These are phyloP conservation scores for Myiotriccus ornatus DNA, from an alignment of 2,797 vertebrate species.

Conservation along the genomic window DNA sequence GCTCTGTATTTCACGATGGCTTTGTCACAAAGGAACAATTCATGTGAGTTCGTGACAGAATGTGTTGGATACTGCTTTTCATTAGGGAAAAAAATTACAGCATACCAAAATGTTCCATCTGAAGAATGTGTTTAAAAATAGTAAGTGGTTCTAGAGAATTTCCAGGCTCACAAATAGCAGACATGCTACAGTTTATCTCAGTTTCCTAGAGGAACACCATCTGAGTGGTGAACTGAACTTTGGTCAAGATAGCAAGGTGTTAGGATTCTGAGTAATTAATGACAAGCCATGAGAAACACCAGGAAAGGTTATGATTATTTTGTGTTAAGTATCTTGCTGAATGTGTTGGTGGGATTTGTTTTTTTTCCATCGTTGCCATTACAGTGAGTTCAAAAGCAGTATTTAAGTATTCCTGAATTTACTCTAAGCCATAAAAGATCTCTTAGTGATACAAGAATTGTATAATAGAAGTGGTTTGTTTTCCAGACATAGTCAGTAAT, in stretches of 20 bases:
- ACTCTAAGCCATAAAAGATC: not conserved
- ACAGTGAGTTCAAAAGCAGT: not conserved
- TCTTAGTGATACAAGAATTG: not conserved
- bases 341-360: not conserved
- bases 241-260: slow-evolving; percentile 29
- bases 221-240: slow-evolving; percentile 4
- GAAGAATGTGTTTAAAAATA: slow-evolving; percentile 56
- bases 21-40: not conserved
- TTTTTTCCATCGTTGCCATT: not conserved
- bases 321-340: not conserved
- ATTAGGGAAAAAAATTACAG: slow-evolving; percentile 5
- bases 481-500: not conserved
- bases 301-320: not conserved
- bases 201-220: not conserved
- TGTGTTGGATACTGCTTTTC: not conserved
- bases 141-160: slow-evolving; percentile 39
- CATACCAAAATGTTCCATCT: not conserved
- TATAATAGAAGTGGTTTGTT: not conserved
- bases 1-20: not conserved
- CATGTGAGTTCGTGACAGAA: not conserved
- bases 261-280: not conserved
- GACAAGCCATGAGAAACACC: not conserved
- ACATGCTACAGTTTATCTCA: slow-evolving; percentile 24
- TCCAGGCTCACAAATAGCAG: slow-evolving; percentile 46
- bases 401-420: not conserved